Percentiles rank a stretch among this genome's conserved stretches.
Evolutionary conservation across 2,888 invertebrate genomes (phyloP).

Genomic region (Imbricaverruca yamaguchii): DNA sequence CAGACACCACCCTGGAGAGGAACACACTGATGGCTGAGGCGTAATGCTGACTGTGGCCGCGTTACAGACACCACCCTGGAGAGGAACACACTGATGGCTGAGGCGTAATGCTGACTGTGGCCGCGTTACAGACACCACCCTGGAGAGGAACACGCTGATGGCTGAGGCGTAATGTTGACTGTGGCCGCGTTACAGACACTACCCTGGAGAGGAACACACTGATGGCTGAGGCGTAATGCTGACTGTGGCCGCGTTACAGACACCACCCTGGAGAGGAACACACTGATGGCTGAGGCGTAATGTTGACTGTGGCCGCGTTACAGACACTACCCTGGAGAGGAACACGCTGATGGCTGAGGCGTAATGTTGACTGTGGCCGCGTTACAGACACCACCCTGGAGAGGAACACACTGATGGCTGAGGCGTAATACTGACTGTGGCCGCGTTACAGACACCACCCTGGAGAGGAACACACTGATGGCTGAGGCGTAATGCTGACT

Average conservation of each 20-base stretch:
- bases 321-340: too few relatives aligned
- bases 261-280: slow-evolving; percentile 94
- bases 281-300: slow-evolving; percentile 97
- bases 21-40: slow-evolving; percentile 97
- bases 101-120: too few relatives aligned
- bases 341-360: too few relatives aligned
- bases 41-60: too few relatives aligned
- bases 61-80: too few relatives aligned
- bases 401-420: slow-evolving; percentile 93
- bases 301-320: too few relatives aligned
- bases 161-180: slow-evolving; percentile 94
- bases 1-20: slow-evolving; percentile 94
- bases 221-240: background rate
- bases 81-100: too few relatives aligned
- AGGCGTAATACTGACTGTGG: slow-evolving; percentile 92
- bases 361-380: too few relatives aligned
- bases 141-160: slow-evolving; percentile 96
- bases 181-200: slow-evolving; percentile 93
- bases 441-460: slow-evolving; percentile 95
- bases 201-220: slow-evolving; percentile 73
- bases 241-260: slow-evolving; percentile 47
- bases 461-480: slow-evolving; percentile 59
- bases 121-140: slow-evolving; percentile 37
- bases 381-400: slow-evolving; percentile 54
- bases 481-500: background rate